A percentile compares a stretch with the other conserved stretches of the same genome.
Conservation (phyloP, 2,113 vertebrate genomes). For the Delphinapterus leucas region DNA sequence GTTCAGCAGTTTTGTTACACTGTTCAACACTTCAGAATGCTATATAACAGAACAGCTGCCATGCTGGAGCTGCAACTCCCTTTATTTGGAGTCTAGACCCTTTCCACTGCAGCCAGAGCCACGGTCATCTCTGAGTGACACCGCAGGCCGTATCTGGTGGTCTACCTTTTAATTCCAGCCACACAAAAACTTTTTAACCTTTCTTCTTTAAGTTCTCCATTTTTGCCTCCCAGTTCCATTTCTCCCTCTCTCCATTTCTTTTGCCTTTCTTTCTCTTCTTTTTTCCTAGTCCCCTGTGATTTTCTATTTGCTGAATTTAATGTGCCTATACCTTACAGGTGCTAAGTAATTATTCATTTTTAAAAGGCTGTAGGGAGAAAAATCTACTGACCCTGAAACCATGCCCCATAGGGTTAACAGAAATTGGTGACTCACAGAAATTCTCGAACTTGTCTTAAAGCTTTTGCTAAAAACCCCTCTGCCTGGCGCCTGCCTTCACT, state of each 20-base stretch:
- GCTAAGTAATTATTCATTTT: neutral
- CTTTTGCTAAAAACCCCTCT: too few species aligned
- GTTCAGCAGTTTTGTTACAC: neutral
- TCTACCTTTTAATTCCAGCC: neutral
- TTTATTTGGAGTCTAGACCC: neutral
- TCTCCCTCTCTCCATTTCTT: neutral
- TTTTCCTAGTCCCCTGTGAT: neutral
- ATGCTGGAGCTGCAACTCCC: neutral
- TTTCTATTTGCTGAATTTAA: neutral
- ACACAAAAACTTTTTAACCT: neutral
- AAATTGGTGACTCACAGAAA: neutral
- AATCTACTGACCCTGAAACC: neutral
- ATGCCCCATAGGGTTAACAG: neutral
- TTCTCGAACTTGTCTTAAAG: too few species aligned
- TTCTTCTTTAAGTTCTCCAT: neutral
- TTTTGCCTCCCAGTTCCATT: neutral
- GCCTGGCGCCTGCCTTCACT: too few species aligned
- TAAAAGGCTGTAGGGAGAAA: neutral
- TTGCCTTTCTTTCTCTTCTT: neutral
- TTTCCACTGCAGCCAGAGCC: neutral
- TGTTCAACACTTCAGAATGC: neutral
- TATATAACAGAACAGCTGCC: neutral
- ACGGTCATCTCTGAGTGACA: neutral
- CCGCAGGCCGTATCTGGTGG: fast-evolving
- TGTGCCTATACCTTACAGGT: neutral